These are phyloP conservation scores for Oncorhynchus keta DNA, from an alignment of 2,113 vertebrate species.

Conservation along the genomic window DNA sequence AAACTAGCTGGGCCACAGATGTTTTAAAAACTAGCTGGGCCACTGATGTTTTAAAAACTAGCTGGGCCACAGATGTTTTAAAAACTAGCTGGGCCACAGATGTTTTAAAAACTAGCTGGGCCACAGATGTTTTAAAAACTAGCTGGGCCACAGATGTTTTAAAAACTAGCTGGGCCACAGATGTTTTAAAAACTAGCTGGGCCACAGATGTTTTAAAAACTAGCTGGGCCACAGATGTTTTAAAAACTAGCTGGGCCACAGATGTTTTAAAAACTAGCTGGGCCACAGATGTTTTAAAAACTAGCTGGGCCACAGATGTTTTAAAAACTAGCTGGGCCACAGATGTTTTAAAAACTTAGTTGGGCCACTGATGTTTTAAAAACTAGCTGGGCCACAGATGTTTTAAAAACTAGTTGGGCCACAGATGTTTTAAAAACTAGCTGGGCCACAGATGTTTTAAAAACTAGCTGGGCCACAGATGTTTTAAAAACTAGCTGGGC, in stretches of 20 bases:
- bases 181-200: conserved; percentile 8
- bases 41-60: conserved; percentile 21
- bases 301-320: conserved; percentile 17
- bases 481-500: too few relatives aligned
- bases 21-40: neutral
- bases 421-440: conserved; percentile 23
- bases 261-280: conserved; percentile 9
- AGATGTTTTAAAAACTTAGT: conserved; percentile 16
- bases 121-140: conserved; percentile 22
- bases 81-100: conserved; percentile 4
- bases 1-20: conserved; percentile 10
- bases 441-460: conserved; percentile 21
- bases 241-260: conserved; percentile 2
- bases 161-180: conserved; percentile 1
- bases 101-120: conserved; percentile 4
- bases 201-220: conserved; percentile 21
- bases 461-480: too few relatives aligned
- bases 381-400: conserved; percentile 10
- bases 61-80: conserved; percentile 21
- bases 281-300: conserved; percentile 21
- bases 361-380: conserved; percentile 21
- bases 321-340: neutral
- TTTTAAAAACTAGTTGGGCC: neutral
- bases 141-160: conserved; percentile 20
- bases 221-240: conserved; percentile 20